Evolutionary conservation across 1,140 invertebrate genomes (phyloP).

Genomic region (Hyles euphorbiae): DNA sequence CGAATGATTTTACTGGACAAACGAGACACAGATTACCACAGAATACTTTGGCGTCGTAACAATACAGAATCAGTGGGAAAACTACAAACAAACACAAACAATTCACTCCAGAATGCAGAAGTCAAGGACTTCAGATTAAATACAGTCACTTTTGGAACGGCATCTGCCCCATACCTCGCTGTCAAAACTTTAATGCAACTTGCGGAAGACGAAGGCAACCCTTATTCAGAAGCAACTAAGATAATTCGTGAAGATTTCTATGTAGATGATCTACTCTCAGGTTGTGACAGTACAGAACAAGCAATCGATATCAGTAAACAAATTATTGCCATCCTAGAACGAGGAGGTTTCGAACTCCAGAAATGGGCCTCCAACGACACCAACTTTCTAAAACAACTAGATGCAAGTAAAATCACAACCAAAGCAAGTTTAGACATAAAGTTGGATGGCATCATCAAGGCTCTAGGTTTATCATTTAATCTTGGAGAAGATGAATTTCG

Average conservation of each 20-base stretch:
- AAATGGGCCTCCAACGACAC: constrained; percentile 36
- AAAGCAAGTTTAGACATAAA: constrained; percentile 14
- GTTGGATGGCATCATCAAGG: constrained; percentile 23
- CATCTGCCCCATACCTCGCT: constrained; percentile 52
- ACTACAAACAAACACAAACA: too few species aligned
- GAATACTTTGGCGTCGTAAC: constrained; percentile 56
- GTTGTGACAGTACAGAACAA: constrained; percentile 28
- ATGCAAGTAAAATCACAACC: constrained; percentile 6
- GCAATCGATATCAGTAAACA: constrained; percentile 26
- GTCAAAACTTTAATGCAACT: constrained; percentile 33
- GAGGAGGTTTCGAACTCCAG: constrained; percentile 35
- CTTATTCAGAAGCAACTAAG: constrained; percentile 26
- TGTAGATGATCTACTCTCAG: constrained; percentile 54
- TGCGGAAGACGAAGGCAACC: constrained; percentile 33
- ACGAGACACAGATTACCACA: constrained; percentile 45
- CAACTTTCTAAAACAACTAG: constrained; percentile 21
- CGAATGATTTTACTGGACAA: constrained; percentile 40
- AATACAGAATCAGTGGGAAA: too few species aligned
- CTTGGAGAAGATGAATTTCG: constrained; percentile 26
- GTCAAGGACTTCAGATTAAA: constrained; percentile 32
- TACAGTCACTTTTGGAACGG: constrained; percentile 52
- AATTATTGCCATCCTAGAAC: constrained; percentile 22
- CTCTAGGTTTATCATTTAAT: constrained; percentile 30
- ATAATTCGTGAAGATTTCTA: constrained; percentile 44
- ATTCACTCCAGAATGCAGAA: neutral